phyloP scores from a whole-genome alignment of 2,888 invertebrate species.

The Caenorhabditis sp. region DNA sequence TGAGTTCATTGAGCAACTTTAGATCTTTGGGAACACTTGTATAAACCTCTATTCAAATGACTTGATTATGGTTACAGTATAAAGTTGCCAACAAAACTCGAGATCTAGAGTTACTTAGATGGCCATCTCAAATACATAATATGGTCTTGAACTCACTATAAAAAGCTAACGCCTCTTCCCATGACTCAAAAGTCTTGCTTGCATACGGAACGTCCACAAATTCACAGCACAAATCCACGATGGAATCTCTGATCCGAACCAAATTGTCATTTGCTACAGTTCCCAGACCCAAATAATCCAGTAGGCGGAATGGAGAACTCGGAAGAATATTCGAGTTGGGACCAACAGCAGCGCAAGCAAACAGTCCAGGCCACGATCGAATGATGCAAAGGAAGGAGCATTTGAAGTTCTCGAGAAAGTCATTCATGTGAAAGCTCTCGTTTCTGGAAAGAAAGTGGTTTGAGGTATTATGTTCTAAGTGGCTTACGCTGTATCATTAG shows the following conservation, averaged over 20 bases:
- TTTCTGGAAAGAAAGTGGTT: slow-evolving; percentile 24
- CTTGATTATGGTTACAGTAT: too few relatives aligned
- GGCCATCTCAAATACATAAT: too few relatives aligned
- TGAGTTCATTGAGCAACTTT: too few relatives aligned
- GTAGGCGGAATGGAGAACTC: slow-evolving; percentile 76
- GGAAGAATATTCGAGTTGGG: slow-evolving; percentile 67
- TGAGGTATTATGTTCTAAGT: not conserved
- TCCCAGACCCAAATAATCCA: slow-evolving; percentile 77
- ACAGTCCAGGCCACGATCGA: slow-evolving; percentile 86
- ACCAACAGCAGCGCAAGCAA: slow-evolving; percentile 85
- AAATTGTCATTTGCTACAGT: slow-evolving; percentile 73
- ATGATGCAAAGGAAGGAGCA: slow-evolving; percentile 71
- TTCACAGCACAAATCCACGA: slow-evolving; percentile 79
- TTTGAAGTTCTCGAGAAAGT: slow-evolving; percentile 69
- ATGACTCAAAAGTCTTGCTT: slow-evolving; percentile 71
- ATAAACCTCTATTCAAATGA: too few relatives aligned
- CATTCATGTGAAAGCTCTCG: slow-evolving; percentile 57
- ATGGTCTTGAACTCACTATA: slow-evolving; percentile 72
- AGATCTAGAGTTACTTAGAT: not conserved
- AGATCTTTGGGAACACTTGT: too few relatives aligned
- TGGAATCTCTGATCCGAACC: slow-evolving; percentile 73
- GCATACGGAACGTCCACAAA: slow-evolving; percentile 80
- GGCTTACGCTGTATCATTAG: slow-evolving; percentile 33
- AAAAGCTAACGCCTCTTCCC: slow-evolving; percentile 77
- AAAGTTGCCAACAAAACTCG: too few relatives aligned